Base-by-base conservation (phyloP, 1,140 invertebrate species). In the Harpegnathos saltator region DNA sequence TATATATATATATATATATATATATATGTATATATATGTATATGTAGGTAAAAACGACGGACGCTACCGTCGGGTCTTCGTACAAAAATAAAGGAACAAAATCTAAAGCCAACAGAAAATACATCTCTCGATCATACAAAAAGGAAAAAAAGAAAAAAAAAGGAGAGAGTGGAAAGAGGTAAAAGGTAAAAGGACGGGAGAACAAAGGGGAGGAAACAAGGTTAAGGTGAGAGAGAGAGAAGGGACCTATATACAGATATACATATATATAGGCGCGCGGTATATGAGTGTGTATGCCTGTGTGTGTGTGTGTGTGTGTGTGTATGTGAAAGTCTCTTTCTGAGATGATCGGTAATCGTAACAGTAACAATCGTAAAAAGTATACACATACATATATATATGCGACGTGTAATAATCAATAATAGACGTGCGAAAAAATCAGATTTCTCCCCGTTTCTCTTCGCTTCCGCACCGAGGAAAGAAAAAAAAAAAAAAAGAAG, bases 11-110 rank as follows among this genome's bases (percentile, higher is more conserved):
- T 86, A 58, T 73, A 56, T 86, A 52, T 89, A 84, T 83, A n/a
- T n/a, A n/a, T n/a, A n/a, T 90, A 63, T 86, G 71, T 78, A 72
- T 82, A 81, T 80, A 65, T 90, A 63, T 86, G 71, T 78, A 72
- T 82, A 81, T 80, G 69, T 87, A 88, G 77, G 74, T 73, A 75
- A 65, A 62, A 63, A 63, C 50, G 33, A 62, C 58, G 52, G 56
- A 15, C 58, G 33, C 59, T 33, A 62, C 59, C 61, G 19, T 38
- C 71, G 59, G 82, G 24, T 88, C 65, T 75, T 89, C 87, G 90
- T 92, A 92, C 84, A 92, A 93, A 92, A 92, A 92, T 92, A 92
- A 92, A 92, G 92, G 91, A 93, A 93, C 91, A 92, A 93, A 93
- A 93, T 93, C 91, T 93, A 93, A 93, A 93, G 91, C 92, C 92